Percentiles rank a stretch among this genome's conserved stretches.
These are phyloP conservation scores for Heliconius eleuchia DNA, from an alignment of 1,140 invertebrate genomes.

Conservation along the genomic window DNA sequence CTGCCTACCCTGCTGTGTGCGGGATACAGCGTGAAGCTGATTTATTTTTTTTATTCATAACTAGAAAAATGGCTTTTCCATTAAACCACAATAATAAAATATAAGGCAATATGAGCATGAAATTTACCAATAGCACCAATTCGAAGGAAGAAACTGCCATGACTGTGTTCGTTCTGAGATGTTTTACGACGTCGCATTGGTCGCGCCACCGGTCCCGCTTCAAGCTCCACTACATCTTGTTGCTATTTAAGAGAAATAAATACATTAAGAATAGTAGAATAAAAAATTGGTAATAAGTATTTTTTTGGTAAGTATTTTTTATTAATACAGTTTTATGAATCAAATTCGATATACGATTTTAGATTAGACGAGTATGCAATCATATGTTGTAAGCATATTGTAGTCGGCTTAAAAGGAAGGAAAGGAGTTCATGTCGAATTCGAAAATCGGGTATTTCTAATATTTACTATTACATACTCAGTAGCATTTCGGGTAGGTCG, in stretches of 20 bases:
- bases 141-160: conserved; percentile 97
- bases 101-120: not conserved
- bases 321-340: not conserved
- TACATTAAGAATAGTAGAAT: not conserved
- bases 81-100: not conserved
- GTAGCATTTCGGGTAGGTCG: too few species aligned
- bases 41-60: too few species aligned
- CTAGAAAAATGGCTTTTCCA: too few species aligned
- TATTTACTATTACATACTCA: too few species aligned
- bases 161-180: conserved; percentile 95
- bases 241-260: conserved; percentile 50
- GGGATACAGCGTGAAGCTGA: too few species aligned
- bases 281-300: not conserved
- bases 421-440: not conserved
- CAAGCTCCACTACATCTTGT: conserved; percentile 84
- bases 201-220: conserved; percentile 86
- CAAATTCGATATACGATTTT: not conserved
- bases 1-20: too few species aligned
- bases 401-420: not conserved
- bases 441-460: too few species aligned
- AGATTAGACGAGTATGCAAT: not conserved
- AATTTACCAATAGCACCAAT: conserved; percentile 95
- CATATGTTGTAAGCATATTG: not conserved
- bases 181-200: conserved; percentile 91
- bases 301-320: not conserved